Percentiles rank a stretch among this genome's conserved stretches.
Conservation (phyloP, 1,140 invertebrate species). For the Carcinoscorpius rotundicauda region DNA sequence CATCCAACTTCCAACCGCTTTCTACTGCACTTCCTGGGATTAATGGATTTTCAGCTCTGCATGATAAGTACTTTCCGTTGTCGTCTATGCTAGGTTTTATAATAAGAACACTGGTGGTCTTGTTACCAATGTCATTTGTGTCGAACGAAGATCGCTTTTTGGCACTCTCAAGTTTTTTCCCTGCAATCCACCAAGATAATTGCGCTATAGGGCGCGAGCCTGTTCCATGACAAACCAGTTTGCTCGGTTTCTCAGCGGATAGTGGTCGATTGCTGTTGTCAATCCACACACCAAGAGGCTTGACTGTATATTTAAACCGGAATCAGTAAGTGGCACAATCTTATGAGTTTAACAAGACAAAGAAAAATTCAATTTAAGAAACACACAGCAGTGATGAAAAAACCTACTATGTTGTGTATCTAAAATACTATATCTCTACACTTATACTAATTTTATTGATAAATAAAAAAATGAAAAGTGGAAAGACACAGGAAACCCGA, state of each 20-base stretch:
- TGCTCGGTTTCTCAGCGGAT: conserved; percentile 17
- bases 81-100: conserved; percentile 47
- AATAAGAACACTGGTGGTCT: conserved; percentile 19
- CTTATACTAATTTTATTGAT: no score
- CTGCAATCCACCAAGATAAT: conserved; percentile 14
- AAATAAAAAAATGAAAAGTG: no score
- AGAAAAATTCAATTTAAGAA: no score
- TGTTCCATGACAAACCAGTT: conserved; percentile 20
- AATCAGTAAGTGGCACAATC: no score
- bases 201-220: conserved; percentile 14
- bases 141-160: conserved; percentile 42
- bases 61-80: conserved; percentile 65
- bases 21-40: conserved; percentile 17
- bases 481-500: no score
- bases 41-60: conserved; percentile 62
- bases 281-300: conserved; percentile 64
- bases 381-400: no score
- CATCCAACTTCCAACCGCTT: conserved; percentile 14
- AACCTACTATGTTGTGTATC: no score
- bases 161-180: conserved; percentile 25
- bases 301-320: conserved; percentile 43
- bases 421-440: no score
- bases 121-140: conserved; percentile 11
- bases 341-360: no score
- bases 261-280: conserved; percentile 47